Percentiles rank a stretch among this genome's conserved stretches.
phyloP scores from a whole-genome alignment of 2,888 invertebrate genomes.

The Arctia plantaginis region DNA sequence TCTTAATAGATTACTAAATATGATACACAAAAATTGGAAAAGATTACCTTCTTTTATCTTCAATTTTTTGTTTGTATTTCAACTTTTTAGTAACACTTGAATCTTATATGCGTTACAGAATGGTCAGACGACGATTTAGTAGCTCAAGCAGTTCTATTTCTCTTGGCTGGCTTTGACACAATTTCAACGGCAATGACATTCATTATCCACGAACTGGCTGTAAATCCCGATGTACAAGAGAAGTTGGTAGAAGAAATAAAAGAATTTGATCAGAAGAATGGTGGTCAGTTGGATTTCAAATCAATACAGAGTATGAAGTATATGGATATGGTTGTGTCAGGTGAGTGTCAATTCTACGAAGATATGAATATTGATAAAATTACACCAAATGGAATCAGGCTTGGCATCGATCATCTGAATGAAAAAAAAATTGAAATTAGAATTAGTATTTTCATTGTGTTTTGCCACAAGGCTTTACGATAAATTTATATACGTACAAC shows the following conservation, averaged over 20 bases:
- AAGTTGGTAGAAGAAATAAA: conserved; percentile 65
- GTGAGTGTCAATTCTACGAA: conserved; percentile 41
- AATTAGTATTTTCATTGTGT: neutral
- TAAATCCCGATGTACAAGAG: conserved; percentile 66
- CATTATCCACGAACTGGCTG: conserved; percentile 63
- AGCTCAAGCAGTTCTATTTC: conserved; percentile 67
- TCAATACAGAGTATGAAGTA: conserved; percentile 61
- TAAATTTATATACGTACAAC: too few species aligned
- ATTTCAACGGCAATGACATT: conserved; percentile 63
- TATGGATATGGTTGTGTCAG: conserved; percentile 83
- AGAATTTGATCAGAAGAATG: conserved; percentile 57
- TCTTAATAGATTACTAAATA: too few species aligned
- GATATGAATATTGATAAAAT: too few species aligned
- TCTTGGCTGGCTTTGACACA: conserved; percentile 68
- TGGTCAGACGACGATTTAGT: conserved; percentile 62
- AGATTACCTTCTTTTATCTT: too few species aligned
- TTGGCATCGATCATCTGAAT: too few species aligned
- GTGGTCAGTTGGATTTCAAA: conserved; percentile 78
- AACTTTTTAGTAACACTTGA: neutral
- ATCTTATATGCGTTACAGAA: conserved; percentile 25
- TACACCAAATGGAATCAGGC: neutral
- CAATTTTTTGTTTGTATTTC: neutral
- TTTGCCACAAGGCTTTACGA: too few species aligned
- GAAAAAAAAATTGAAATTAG: neutral
- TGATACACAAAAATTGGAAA: too few species aligned